These are phyloP conservation scores for Malurus splendens DNA, from an alignment of 2,797 vertebrate species.

Conservation along the genomic window DNA sequence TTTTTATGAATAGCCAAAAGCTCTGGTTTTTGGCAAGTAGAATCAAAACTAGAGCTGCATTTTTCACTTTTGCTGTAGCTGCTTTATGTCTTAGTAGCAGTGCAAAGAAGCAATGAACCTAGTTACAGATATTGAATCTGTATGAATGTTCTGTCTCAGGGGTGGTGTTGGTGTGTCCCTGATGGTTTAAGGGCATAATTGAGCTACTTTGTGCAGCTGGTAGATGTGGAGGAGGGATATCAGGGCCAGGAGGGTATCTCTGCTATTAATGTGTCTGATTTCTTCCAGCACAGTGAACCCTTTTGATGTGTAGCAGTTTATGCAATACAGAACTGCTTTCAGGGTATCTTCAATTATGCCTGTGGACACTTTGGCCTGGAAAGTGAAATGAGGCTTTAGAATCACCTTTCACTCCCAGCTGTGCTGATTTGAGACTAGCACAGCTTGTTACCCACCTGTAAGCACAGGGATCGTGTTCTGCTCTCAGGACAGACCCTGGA, in stretches of 20 bases:
- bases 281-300: slow-evolving; percentile 33
- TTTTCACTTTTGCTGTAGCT: neutral
- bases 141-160: slow-evolving; percentile 16
- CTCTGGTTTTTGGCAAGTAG: neutral
- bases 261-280: slow-evolving; percentile 18
- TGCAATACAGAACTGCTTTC: slow-evolving; percentile 15
- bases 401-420: slow-evolving; percentile 27
- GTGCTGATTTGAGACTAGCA: neutral
- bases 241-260: slow-evolving; percentile 35
- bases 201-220: slow-evolving; percentile 27
- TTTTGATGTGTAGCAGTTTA: slow-evolving; percentile 41
- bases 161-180: neutral
- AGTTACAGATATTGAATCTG: neutral
- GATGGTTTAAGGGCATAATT: slow-evolving; percentile 33
- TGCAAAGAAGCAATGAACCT: neutral
- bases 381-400: slow-evolving; percentile 18
- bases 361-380: neutral
- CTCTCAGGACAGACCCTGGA: neutral
- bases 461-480: neutral
- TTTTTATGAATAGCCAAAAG: slow-evolving; percentile 17
- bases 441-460: neutral
- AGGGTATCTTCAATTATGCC: slow-evolving; percentile 34
- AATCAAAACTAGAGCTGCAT: neutral
- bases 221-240: slow-evolving; percentile 17
- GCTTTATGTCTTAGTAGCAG: neutral